A percentile compares a stretch with the other conserved stretches of the same genome.
These are phyloP conservation scores for Halictus quadricinctus DNA, from an alignment of 2,888 invertebrate genomes.

Conservation along the genomic window DNA sequence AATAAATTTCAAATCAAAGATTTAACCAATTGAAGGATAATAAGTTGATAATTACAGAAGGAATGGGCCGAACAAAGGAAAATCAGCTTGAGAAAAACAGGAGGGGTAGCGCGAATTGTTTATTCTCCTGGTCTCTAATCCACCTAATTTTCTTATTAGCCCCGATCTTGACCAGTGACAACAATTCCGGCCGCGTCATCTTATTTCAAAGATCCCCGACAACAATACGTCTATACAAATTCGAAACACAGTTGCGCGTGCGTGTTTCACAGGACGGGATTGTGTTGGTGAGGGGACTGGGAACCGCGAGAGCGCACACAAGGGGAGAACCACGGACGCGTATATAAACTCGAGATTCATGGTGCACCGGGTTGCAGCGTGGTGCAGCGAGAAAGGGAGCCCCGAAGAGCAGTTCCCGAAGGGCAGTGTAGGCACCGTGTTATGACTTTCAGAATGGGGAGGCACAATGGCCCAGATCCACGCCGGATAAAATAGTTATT, in stretches of 20 bases:
- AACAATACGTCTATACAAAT: constrained; percentile 10
- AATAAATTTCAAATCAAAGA: too few relatives aligned
- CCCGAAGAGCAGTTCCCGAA: constrained; percentile 69
- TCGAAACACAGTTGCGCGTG: not conserved
- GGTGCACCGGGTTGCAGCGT: constrained; percentile 60
- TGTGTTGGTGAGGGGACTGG: constrained; percentile 9
- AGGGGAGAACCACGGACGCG: constrained; percentile 30
- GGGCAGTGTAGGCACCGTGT: constrained; percentile 79
- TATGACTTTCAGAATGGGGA: constrained; percentile 82
- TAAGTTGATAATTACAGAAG: not conserved
- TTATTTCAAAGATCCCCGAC: not conserved
- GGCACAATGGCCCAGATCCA: constrained; percentile 82
- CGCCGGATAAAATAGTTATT: constrained; percentile 82
- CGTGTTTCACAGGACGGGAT: not conserved
- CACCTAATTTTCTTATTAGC: not conserved
- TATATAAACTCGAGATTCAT: constrained; percentile 68
- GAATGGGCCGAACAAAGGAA: not conserved
- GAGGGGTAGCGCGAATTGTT: not conserved
- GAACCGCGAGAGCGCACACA: constrained; percentile 38
- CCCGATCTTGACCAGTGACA: not conserved
- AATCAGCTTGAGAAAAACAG: not conserved
- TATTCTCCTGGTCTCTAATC: not conserved
- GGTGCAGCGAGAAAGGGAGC: constrained; percentile 55
- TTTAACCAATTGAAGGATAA: not conserved
- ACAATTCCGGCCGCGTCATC: constrained; percentile 4